Percentiles rank a stretch among this genome's conserved stretches.
Evolutionary conservation across 2,888 invertebrate genomes (phyloP).

Genomic region (Drosophila kambysellisi): DNA sequence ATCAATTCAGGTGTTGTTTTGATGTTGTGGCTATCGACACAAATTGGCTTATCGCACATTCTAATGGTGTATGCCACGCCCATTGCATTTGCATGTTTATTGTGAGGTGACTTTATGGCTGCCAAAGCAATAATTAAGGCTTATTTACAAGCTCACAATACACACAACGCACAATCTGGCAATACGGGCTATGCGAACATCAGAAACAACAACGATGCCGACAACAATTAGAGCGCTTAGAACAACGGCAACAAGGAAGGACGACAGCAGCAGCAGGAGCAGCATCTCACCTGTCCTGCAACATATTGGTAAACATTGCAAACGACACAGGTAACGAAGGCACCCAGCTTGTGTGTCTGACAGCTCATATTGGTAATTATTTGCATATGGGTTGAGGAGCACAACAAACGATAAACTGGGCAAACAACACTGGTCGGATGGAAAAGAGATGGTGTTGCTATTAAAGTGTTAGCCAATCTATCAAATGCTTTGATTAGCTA

Average conservation of each 20-base stretch:
- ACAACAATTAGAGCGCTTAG: constrained; percentile 49
- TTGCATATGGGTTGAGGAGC: constrained; percentile 54
- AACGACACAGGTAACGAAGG: constrained; percentile 39
- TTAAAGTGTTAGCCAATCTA: constrained; percentile 36
- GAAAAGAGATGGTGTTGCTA: not conserved
- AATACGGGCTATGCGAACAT: constrained; percentile 14
- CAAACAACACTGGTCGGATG: not conserved
- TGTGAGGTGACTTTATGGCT: constrained; percentile 79
- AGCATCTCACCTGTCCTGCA: constrained; percentile 53
- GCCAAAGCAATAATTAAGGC: constrained; percentile 79
- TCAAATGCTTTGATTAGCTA: constrained; percentile 63
- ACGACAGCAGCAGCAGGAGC: constrained; percentile 23
- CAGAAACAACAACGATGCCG: constrained; percentile 24
- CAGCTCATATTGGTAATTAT: constrained; percentile 76
- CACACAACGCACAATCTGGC: constrained; percentile 36
- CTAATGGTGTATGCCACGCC: constrained; percentile 28
- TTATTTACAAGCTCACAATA: constrained; percentile 77
- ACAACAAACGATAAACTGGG: constrained; percentile 12
- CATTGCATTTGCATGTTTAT: constrained; percentile 76
- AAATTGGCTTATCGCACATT: constrained; percentile 60
- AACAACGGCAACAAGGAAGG: constrained; percentile 18
- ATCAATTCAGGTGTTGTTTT: not conserved
- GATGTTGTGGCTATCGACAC: constrained; percentile 17
- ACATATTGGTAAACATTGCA: constrained; percentile 65
- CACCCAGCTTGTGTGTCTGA: constrained; percentile 43